phyloP scores from a whole-genome alignment of 2,797 vertebrate species.

The Amblyraja radiata region DNA sequence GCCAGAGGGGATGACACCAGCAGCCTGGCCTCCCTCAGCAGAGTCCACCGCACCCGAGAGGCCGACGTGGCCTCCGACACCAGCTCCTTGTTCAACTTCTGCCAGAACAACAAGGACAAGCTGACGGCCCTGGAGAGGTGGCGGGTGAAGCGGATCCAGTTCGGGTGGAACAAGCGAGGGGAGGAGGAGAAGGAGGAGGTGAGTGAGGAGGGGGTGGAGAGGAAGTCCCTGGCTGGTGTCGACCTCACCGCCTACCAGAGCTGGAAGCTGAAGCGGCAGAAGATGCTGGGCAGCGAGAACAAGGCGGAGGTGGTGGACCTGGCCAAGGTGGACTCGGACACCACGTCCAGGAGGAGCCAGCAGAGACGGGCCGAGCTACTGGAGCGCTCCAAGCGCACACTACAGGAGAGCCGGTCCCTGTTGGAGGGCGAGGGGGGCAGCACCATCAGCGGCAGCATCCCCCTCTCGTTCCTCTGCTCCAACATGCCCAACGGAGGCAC shows the following conservation, averaged over 20 bases:
- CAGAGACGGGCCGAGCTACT: constrained; percentile 81
- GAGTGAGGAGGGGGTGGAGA: constrained; percentile 36
- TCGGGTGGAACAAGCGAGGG: constrained; percentile 89
- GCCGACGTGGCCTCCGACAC: constrained; percentile 76
- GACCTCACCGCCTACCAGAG: constrained; percentile 82
- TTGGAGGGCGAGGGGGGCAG: constrained; percentile 75
- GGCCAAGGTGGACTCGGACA: constrained; percentile 67
- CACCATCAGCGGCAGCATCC: constrained; percentile 64
- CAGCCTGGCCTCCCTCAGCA: constrained; percentile 45
- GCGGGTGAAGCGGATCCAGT: constrained; percentile 91
- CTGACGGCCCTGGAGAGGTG: constrained; percentile 85
- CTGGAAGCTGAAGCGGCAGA: constrained; percentile 86
- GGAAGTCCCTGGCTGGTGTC: constrained; percentile 60
- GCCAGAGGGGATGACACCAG: constrained; percentile 54
- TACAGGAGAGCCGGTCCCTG: constrained; percentile 86
- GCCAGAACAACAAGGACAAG: constrained; percentile 83
- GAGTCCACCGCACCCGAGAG: constrained; percentile 48
- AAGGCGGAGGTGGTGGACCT: constrained; percentile 74
- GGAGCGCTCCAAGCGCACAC: constrained; percentile 72
- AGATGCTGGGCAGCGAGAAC: constrained; percentile 72
- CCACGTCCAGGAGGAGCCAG: constrained; percentile 61
- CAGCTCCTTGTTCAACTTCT: constrained; percentile 86
- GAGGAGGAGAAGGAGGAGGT: constrained; percentile 56
- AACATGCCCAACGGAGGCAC: constrained; percentile 53
- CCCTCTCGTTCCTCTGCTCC: constrained; percentile 77